Evolutionary conservation across 2,888 invertebrate species (phyloP).

Genomic region (Beris morrisii): DNA sequence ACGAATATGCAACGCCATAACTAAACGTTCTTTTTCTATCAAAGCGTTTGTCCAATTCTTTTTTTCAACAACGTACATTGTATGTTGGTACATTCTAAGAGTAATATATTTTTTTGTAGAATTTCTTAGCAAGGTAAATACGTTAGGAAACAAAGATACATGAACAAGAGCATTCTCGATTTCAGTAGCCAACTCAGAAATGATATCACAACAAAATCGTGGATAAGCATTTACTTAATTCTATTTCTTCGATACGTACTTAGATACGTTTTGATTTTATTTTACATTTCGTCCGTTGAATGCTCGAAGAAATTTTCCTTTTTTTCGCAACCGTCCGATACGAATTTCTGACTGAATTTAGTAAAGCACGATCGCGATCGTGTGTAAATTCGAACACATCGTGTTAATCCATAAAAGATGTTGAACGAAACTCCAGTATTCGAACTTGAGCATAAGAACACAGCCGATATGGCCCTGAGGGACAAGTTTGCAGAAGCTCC

Average conservation of each 20-base stretch:
- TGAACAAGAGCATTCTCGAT: constrained; percentile 25
- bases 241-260: constrained; percentile 2
- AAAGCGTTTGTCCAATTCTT: no score
- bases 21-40: no score
- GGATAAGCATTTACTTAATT: constrained; percentile 22
- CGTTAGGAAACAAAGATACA: neutral
- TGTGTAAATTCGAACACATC: constrained; percentile 41
- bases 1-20: neutral
- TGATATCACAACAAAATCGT: constrained; percentile 28
- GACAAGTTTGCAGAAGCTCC: constrained; percentile 12
- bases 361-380: constrained; percentile 40
- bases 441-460: constrained; percentile 10
- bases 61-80: no score
- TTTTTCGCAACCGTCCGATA: constrained; percentile 6
- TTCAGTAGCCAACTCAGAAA: constrained; percentile 28
- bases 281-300: neutral
- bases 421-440: constrained; percentile 31
- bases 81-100: no score
- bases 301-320: neutral
- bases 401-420: constrained; percentile 41
- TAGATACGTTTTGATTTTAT: neutral
- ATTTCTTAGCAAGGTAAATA: no score
- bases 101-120: no score
- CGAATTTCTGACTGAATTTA: constrained; percentile 34
- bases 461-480: constrained; percentile 12